Evolutionary conservation across 2,797 vertebrate genomes (phyloP).

Genomic region (Sparus aurata): DNA sequence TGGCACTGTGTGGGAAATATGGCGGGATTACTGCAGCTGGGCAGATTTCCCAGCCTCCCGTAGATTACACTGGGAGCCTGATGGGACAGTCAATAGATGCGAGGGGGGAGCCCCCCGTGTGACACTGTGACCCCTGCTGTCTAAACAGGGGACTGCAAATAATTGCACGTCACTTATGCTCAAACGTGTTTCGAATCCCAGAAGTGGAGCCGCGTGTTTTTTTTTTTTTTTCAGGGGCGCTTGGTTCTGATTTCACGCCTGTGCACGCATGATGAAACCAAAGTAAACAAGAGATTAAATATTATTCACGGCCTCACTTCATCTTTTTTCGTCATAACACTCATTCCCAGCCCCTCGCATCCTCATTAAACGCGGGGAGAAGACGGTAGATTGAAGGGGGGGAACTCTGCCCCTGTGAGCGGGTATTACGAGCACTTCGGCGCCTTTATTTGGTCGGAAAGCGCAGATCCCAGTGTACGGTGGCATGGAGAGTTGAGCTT

Average conservation of each 20-base stretch:
- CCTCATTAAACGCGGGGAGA: conserved; percentile 31
- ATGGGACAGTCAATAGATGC: conserved; percentile 57
- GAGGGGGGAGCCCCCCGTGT: conserved; percentile 28
- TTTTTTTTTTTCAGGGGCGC: conserved; percentile 10
- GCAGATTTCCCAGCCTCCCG: conserved; percentile 59
- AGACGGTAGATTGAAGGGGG: conserved; percentile 15
- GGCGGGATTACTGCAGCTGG: conserved; percentile 69
- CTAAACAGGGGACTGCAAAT: conserved; percentile 68
- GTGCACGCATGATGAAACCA: conserved; percentile 36
- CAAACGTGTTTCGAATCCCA: conserved; percentile 46
- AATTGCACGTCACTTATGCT: conserved; percentile 37
- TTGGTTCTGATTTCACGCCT: conserved; percentile 48
- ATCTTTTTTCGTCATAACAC: conserved; percentile 36
- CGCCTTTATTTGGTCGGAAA: conserved; percentile 48
- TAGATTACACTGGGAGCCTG: conserved; percentile 62
- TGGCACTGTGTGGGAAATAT: conserved; percentile 45
- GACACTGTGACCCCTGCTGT: conserved; percentile 79
- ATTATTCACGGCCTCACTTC: conserved; percentile 24
- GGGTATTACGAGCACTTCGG: conserved; percentile 40
- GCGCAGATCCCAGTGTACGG: conserved; percentile 47
- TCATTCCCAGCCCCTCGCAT: conserved; percentile 15
- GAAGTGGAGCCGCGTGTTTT: conserved; percentile 22
- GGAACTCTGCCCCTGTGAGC: conserved; percentile 30
- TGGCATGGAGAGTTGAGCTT: conserved; percentile 63
- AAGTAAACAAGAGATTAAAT: conserved; percentile 55